Percentiles rank a stretch among this genome's conserved stretches.
Evolutionary conservation across 2,888 invertebrate genomes (phyloP).

Genomic region (Clistopyga incitator): DNA sequence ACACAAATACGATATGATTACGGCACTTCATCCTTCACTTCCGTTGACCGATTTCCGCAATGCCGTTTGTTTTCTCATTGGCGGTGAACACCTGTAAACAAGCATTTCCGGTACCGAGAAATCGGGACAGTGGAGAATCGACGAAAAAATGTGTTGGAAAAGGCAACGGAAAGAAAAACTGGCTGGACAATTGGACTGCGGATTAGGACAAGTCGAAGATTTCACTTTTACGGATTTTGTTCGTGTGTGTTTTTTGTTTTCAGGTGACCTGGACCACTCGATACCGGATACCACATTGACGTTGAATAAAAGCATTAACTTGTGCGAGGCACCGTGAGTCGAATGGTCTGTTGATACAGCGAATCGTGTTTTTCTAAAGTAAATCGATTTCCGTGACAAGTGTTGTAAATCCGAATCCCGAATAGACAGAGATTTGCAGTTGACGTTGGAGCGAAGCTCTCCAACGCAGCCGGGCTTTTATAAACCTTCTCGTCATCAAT

Average conservation of each 20-base stretch:
- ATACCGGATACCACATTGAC: too few relatives aligned
- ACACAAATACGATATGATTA: neutral
- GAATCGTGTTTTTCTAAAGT: slow-evolving; percentile 10
- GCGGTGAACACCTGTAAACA: slow-evolving; percentile 17
- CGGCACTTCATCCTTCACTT: slow-evolving; percentile 24
- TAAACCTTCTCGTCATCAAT: slow-evolving; percentile 58
- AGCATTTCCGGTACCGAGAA: neutral
- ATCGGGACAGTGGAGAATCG: neutral
- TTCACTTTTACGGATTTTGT: too few relatives aligned
- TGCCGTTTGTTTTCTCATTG: slow-evolving; percentile 9
- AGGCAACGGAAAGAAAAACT: too few relatives aligned
- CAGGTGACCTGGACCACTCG: too few relatives aligned
- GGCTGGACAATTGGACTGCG: too few relatives aligned
- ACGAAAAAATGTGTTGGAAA: slow-evolving; percentile 15
- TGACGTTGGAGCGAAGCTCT: slow-evolving; percentile 34
- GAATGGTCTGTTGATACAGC: neutral
- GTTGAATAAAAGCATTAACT: too few relatives aligned
- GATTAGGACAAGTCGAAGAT: too few relatives aligned
- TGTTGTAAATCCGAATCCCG: slow-evolving; percentile 56
- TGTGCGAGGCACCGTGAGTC: neutral
- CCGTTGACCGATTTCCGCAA: slow-evolving; percentile 17
- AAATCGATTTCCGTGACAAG: slow-evolving; percentile 29
- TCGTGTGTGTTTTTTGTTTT: too few relatives aligned
- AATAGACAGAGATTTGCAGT: slow-evolving; percentile 54
- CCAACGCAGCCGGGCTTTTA: slow-evolving; percentile 48